Evolutionary conservation across 1,140 invertebrate species (phyloP).

Genomic region (Euura lappo): DNA sequence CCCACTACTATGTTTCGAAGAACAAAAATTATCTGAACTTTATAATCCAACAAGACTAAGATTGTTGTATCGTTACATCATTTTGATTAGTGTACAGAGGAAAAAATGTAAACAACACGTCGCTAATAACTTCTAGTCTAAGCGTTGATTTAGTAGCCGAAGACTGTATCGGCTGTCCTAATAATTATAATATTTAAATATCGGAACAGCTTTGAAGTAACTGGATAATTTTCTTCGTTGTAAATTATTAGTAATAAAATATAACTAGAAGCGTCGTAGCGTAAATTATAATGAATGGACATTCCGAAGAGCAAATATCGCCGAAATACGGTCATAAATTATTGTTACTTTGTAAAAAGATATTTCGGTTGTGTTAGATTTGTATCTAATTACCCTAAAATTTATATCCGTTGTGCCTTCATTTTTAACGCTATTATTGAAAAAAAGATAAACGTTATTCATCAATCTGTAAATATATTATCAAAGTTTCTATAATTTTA

Average conservation of each 20-base stretch:
- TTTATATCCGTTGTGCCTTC: slow-evolving; percentile 11
- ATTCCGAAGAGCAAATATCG: too few relatives aligned
- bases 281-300: not conserved
- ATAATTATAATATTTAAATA: not conserved
- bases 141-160: not conserved
- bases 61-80: too few relatives aligned
- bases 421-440: not conserved
- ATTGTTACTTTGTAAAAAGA: too few relatives aligned
- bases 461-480: slow-evolving; percentile 7
- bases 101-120: too few relatives aligned
- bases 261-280: not conserved
- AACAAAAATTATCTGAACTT: too few relatives aligned
- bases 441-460: too few relatives aligned
- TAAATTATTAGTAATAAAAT: not conserved
- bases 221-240: not conserved
- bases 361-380: slow-evolving; percentile 6
- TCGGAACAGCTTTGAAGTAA: too few relatives aligned
- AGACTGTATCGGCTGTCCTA: not conserved
- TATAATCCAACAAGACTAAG: too few relatives aligned
- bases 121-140: not conserved
- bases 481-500: slow-evolving; percentile 13
- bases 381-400: not conserved
- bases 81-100: too few relatives aligned
- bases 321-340: too few relatives aligned
- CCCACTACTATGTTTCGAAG: too few relatives aligned